Conservation (phyloP, 2,888 invertebrate genomes). For the Pseudoips prasinana region DNA sequence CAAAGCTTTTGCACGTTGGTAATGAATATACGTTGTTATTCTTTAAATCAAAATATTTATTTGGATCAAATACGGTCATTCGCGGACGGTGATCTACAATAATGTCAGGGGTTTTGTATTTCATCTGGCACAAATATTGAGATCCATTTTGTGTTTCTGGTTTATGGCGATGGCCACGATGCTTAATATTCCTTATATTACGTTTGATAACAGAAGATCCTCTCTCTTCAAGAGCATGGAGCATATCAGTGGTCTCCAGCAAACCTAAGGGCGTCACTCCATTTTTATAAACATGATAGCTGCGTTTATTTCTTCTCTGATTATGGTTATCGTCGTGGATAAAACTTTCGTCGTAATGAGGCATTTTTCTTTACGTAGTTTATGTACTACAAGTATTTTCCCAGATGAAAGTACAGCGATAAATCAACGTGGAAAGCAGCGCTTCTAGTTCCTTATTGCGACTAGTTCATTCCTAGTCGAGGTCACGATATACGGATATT, state of each 20-base stretch:
- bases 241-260: slow-evolving; percentile 57
- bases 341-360: slow-evolving; percentile 79
- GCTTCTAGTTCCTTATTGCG: slow-evolving; percentile 17
- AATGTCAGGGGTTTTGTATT: slow-evolving; percentile 61
- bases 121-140: slow-evolving; percentile 34
- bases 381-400: not conserved
- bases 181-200: slow-evolving; percentile 69
- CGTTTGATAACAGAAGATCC: slow-evolving; percentile 68
- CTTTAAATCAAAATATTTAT: slow-evolving; percentile 60
- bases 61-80: slow-evolving; percentile 63
- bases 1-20: slow-evolving; percentile 72
- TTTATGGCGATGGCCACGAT: slow-evolving; percentile 57
- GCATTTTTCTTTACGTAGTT: slow-evolving; percentile 52
- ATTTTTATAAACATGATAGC: slow-evolving; percentile 76
- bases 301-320: slow-evolving; percentile 75
- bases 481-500: slow-evolving; percentile 41
- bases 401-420: too few relatives aligned
- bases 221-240: slow-evolving; percentile 63
- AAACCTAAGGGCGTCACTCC: slow-evolving; percentile 59
- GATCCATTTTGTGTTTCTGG: slow-evolving; percentile 40
- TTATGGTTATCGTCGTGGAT: slow-evolving; percentile 74
- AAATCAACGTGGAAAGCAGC: too few relatives aligned
- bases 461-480: slow-evolving; percentile 29
- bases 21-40: slow-evolving; percentile 65
- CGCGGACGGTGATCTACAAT: slow-evolving; percentile 65